phyloP scores from a whole-genome alignment of 2,113 vertebrate genomes.

The Galbula dea region DNA sequence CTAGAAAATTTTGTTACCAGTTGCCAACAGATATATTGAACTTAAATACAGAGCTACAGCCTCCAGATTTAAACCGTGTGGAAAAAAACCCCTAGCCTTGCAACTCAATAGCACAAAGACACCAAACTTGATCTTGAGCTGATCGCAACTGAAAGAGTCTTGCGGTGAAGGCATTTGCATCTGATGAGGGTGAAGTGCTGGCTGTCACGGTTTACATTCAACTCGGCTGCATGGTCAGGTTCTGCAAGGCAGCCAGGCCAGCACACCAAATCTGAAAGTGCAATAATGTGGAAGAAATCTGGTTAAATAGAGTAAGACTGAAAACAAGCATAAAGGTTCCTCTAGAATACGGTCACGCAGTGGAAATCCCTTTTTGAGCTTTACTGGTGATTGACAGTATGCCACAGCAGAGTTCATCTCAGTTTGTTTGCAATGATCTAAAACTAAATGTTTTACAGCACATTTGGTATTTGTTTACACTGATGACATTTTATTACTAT shows the following conservation, averaged over 20 bases:
- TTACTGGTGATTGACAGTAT: background rate
- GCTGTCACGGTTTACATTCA: background rate
- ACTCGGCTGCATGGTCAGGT: background rate
- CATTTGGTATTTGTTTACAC: slow-evolving; percentile 47
- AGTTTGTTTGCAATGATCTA: background rate
- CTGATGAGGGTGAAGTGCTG: background rate
- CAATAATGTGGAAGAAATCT: background rate
- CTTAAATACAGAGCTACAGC: background rate
- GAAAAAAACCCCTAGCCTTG: background rate
- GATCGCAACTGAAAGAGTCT: background rate
- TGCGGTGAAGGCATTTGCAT: background rate
- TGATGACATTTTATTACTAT: slow-evolving; percentile 5
- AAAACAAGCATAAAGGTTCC: background rate
- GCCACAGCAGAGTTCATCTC: background rate
- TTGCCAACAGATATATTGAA: background rate
- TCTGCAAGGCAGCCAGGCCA: background rate
- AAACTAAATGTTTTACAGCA: slow-evolving; percentile 15
- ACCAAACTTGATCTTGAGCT: background rate
- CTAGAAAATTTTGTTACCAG: background rate
- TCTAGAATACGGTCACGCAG: background rate
- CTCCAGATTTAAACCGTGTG: background rate
- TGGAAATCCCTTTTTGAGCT: background rate
- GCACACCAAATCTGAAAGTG: accelerated
- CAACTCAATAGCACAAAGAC: background rate
- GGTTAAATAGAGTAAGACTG: background rate